These are phyloP conservation scores for Hesperophylax magnus DNA, from an alignment of 1,140 invertebrate species.

Conservation along the genomic window DNA sequence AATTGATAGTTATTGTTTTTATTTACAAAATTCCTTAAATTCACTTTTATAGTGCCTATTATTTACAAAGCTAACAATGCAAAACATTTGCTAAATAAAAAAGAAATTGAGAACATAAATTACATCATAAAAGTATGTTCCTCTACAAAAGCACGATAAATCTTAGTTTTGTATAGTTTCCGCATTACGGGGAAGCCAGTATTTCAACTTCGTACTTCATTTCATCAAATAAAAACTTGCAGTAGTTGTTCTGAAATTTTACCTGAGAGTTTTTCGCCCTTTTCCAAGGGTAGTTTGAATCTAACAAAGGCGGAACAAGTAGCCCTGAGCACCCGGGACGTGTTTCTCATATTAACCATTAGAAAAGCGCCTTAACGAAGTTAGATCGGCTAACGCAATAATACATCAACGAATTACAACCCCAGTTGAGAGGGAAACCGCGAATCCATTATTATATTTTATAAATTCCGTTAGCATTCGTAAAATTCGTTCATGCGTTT, in stretches of 20 bases:
- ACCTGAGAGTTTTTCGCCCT: not conserved
- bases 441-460: too few species aligned
- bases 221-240: too few species aligned
- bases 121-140: too few species aligned
- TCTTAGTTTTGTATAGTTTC: not conserved
- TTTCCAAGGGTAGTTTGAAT: not conserved
- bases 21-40: too few species aligned
- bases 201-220: not conserved
- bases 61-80: too few species aligned
- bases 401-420: constrained; percentile 14
- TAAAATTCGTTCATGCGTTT: too few species aligned
- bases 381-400: constrained; percentile 4
- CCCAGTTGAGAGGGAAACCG: not conserved
- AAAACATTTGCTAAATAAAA: too few species aligned
- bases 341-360: constrained; percentile 18
- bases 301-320: not conserved
- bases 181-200: not conserved
- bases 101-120: too few species aligned
- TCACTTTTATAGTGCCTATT: too few species aligned
- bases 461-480: too few species aligned
- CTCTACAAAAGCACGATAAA: too few species aligned
- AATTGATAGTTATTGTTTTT: too few species aligned
- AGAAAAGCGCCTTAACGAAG: constrained; percentile 9
- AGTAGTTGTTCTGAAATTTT: not conserved
- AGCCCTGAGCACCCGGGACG: not conserved